Evolutionary conservation across 2,888 invertebrate genomes (phyloP).

Genomic region (Folsomia candida): DNA sequence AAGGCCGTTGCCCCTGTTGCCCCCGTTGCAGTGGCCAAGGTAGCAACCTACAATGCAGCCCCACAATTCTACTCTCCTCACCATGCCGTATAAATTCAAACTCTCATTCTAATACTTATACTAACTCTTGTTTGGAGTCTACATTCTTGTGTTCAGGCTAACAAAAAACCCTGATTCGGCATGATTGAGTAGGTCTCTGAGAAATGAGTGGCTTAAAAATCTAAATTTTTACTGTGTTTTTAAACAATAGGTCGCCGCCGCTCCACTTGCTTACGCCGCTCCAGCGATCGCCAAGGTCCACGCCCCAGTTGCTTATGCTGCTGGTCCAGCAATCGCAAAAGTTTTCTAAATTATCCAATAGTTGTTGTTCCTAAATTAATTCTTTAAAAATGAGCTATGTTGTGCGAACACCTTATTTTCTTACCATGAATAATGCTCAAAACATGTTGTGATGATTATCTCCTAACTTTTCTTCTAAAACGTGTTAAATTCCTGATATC

Average conservation of each 20-base stretch:
- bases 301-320: conserved; percentile 13
- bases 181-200: neutral
- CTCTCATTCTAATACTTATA: no score
- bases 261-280: neutral
- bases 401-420: neutral
- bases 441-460: neutral
- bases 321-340: conserved; percentile 7
- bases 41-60: neutral
- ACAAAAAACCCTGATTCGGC: no score
- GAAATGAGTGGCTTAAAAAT: no score
- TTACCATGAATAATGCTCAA: conserved; percentile 1
- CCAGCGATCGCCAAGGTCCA: conserved; percentile 1
- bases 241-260: neutral
- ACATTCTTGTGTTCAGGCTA: no score
- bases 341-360: neutral
- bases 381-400: neutral
- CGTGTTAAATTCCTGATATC: neutral
- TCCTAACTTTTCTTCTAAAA: neutral
- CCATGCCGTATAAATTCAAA: no score
- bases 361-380: conserved; percentile 8
- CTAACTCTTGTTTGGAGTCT: no score
- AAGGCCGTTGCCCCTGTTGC: conserved; percentile 11
- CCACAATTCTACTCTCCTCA: neutral
- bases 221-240: no score
- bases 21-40: neutral